A percentile compares a stretch with the other conserved stretches of the same genome.
Evolutionary conservation across 2,797 vertebrate species (phyloP).

Genomic region (Platyrinchus mystaceus): DNA sequence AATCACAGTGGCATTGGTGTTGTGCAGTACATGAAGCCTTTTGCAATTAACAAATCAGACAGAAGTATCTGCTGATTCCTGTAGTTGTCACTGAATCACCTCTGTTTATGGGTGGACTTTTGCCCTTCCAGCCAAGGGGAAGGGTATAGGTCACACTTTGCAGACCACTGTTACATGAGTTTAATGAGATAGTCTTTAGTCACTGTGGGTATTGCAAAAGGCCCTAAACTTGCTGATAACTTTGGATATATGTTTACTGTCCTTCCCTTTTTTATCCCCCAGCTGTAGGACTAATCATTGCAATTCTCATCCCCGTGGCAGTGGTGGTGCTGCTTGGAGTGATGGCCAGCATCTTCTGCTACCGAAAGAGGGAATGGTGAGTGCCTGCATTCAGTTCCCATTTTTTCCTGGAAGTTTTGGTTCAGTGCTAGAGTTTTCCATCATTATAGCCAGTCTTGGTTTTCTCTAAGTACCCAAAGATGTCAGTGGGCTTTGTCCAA

Average conservation of each 20-base stretch:
- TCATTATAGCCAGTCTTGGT: not conserved
- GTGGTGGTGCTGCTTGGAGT: conserved; percentile 79
- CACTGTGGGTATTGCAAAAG: not conserved
- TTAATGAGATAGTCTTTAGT: not conserved
- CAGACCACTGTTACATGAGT: not conserved
- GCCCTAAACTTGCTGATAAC: not conserved
- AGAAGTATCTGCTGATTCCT: not conserved
- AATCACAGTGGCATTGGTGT: not conserved
- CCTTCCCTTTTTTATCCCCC: not conserved
- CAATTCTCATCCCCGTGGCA: conserved; percentile 86
- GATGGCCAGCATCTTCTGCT: conserved; percentile 85
- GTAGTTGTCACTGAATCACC: not conserved
- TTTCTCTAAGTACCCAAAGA: not conserved
- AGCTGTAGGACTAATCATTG: conserved; percentile 86
- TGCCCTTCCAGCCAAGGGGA: not conserved
- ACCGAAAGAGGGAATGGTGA: conserved; percentile 94
- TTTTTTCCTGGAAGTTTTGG: not conserved
- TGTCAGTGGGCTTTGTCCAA: not conserved
- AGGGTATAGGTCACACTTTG: not conserved
- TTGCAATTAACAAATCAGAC: not conserved
- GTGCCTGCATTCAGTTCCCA: not conserved
- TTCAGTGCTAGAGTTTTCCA: not conserved
- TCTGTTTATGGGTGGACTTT: not conserved
- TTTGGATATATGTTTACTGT: not conserved
- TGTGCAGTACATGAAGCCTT: not conserved